Evolutionary conservation across 2,888 invertebrate genomes (phyloP).

Genomic region (Spodoptera littoralis): DNA sequence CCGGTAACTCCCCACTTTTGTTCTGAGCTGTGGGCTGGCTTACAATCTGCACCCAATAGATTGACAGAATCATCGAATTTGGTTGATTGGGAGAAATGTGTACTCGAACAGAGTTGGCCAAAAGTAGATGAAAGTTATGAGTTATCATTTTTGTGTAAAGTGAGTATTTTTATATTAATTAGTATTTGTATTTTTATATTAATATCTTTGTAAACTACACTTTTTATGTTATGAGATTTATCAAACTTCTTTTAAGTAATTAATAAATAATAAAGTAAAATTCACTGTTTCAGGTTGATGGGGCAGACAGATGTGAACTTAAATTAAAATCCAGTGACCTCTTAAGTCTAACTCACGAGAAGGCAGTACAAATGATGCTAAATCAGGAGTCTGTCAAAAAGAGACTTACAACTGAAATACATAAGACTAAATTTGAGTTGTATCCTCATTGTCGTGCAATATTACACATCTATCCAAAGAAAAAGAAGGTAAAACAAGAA

Average conservation of each 20-base stretch:
- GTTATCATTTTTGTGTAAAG: conserved; percentile 90
- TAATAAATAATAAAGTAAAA: not conserved
- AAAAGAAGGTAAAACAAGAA: conserved; percentile 59
- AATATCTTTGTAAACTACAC: too few relatives aligned
- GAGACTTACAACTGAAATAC: conserved; percentile 71
- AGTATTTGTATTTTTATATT: conserved; percentile 54
- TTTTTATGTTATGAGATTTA: too few relatives aligned
- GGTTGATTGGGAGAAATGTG: conserved; percentile 91
- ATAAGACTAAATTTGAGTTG: conserved; percentile 75
- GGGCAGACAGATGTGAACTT: conserved; percentile 79
- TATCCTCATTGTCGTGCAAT: conserved; percentile 83
- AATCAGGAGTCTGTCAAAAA: conserved; percentile 73
- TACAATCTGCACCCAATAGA: conserved; percentile 90
- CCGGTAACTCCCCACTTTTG: conserved; percentile 97
- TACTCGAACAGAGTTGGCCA: conserved; percentile 94
- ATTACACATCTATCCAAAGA: conserved; percentile 78
- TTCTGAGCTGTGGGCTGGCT: conserved; percentile 96
- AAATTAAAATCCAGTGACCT: conserved; percentile 78
- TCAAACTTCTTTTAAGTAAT: too few relatives aligned
- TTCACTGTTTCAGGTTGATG: conserved; percentile 76
- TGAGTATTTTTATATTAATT: conserved; percentile 71
- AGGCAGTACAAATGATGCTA: conserved; percentile 77
- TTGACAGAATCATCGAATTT: conserved; percentile 80
- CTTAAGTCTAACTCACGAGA: conserved; percentile 68
- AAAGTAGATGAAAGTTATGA: conserved; percentile 91